phyloP scores from a whole-genome alignment of 2,888 invertebrate species.

The Empis stercorea region DNA sequence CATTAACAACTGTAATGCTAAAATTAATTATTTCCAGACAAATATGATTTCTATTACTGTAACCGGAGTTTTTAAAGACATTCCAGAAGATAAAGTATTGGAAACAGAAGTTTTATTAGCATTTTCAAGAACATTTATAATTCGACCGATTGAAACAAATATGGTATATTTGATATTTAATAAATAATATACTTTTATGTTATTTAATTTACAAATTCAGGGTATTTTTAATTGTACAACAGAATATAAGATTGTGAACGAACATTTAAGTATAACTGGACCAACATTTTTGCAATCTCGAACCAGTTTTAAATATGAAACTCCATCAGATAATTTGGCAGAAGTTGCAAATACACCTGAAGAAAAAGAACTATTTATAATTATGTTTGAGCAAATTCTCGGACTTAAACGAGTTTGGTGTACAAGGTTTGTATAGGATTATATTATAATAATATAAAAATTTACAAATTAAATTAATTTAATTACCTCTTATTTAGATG shows the following conservation, averaged over 20 bases:
- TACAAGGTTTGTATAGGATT: slow-evolving; percentile 7
- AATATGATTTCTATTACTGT: slow-evolving; percentile 3
- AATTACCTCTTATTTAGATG: slow-evolving; percentile 6
- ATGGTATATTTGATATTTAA: slow-evolving; percentile 4
- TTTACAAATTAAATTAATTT: not conserved
- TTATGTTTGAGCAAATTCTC: slow-evolving; percentile 12
- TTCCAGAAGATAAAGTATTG: not conserved
- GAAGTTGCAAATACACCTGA: slow-evolving; percentile 4
- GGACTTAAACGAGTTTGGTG: slow-evolving; percentile 10
- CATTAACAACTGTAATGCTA: not conserved
- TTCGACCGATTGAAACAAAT: slow-evolving; percentile 5
- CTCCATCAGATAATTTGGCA: not conserved
- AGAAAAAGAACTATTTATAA: slow-evolving; percentile 10
- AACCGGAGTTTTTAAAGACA: slow-evolving; percentile 7
- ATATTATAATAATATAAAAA: not conserved
- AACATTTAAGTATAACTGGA: slow-evolving; percentile 6
- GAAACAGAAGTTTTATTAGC: slow-evolving; percentile 11
- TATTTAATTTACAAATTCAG: slow-evolving; percentile 1
- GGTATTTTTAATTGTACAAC: slow-evolving; percentile 10
- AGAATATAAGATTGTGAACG: slow-evolving; percentile 13
- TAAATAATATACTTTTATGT: too few species aligned
- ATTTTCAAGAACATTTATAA: slow-evolving; percentile 12
- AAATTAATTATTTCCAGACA: not conserved
- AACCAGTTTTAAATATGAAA: slow-evolving; percentile 8
- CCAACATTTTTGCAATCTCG: slow-evolving; percentile 8